Conservation (phyloP, 2,888 invertebrate species). For the Syrista parreyssii region DNA sequence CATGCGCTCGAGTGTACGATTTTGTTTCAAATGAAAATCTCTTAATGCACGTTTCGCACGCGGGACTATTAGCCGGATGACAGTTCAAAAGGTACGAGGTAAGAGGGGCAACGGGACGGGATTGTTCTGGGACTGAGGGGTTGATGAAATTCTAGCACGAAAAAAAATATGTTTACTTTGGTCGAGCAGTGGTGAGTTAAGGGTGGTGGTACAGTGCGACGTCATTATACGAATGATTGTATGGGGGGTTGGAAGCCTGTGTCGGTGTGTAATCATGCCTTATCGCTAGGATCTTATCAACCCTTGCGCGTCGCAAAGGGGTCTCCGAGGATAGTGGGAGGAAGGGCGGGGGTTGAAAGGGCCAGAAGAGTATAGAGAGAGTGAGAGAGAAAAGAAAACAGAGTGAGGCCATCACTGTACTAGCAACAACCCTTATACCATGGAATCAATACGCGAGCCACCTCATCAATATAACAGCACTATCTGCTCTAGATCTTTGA, state of each 20-base stretch:
- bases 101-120: constrained; percentile 12
- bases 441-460: constrained; percentile 60
- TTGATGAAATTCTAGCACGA: neutral
- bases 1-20: neutral
- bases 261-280: constrained; percentile 59
- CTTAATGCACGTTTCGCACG: neutral
- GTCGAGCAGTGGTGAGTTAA: constrained; percentile 7
- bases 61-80: constrained; percentile 5
- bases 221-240: constrained; percentile 7
- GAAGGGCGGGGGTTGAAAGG: neutral
- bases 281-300: constrained; percentile 64
- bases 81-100: neutral
- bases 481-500: constrained; percentile 63
- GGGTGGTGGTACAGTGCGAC: constrained; percentile 14
- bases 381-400: constrained; percentile 11
- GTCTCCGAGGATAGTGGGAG: constrained; percentile 30
- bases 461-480: constrained; percentile 55
- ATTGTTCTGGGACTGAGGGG: neutral
- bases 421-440: constrained; percentile 10
- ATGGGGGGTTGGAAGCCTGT: constrained; percentile 25
- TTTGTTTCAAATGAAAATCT: neutral
- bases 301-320: constrained; percentile 47
- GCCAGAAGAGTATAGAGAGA: neutral
- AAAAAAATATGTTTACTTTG: neutral
- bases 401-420: neutral